Evolutionary conservation across 2,113 vertebrate species (phyloP).

Genomic region (Eclectus roratus): DNA sequence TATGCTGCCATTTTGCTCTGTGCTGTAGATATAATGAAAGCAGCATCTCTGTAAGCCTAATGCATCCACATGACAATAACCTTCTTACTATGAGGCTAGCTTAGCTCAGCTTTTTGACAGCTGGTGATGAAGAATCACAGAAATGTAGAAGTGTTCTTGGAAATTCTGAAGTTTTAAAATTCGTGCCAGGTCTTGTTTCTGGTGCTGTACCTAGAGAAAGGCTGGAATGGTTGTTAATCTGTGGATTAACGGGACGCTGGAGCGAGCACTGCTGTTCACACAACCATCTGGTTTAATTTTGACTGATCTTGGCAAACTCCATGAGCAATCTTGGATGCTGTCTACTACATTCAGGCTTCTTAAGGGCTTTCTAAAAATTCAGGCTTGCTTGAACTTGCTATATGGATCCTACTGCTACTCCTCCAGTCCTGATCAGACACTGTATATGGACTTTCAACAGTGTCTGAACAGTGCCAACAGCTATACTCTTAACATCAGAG

Average conservation of each 20-base stretch:
- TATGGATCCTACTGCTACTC: not conserved
- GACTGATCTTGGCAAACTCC: not conserved
- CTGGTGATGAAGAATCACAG: not conserved
- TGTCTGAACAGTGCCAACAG: not conserved
- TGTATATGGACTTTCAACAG: not conserved
- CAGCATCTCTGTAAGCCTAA: not conserved
- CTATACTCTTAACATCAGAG: not conserved
- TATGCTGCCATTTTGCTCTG: not conserved
- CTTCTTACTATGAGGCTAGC: not conserved
- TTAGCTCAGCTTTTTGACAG: not conserved
- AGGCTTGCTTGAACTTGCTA: not conserved
- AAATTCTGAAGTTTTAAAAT: not conserved
- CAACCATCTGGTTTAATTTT: not conserved
- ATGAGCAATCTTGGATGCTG: not conserved
- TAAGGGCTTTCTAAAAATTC: not conserved
- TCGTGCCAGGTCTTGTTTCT: not conserved
- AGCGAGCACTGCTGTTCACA: not conserved
- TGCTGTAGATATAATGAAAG: not conserved
- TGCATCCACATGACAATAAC: not conserved
- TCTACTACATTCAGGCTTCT: not conserved
- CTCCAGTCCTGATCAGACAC: not conserved
- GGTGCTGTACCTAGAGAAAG: not conserved
- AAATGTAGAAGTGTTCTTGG: not conserved
- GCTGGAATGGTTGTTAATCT: not conserved
- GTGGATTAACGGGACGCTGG: not conserved